phyloP scores from a whole-genome alignment of 1,140 invertebrate genomes.

The Bombus haemorrhoidalis region DNA sequence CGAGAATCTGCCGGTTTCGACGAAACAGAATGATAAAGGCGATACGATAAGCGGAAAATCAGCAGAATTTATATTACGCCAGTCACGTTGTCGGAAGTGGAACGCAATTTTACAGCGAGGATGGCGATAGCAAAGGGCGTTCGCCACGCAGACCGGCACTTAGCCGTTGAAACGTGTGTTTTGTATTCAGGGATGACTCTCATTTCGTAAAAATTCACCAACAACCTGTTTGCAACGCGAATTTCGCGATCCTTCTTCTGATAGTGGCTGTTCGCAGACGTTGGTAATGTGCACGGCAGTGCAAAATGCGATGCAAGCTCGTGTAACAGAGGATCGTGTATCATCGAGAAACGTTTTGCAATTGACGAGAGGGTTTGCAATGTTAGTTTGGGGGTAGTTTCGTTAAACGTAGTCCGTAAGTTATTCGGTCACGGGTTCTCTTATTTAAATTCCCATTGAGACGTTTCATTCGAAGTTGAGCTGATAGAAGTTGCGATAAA shows the following conservation, averaged over 20 bases:
- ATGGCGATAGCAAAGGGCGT: not conserved
- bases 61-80: not conserved
- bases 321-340: not conserved
- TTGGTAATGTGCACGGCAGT: no score
- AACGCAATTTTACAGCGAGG: constrained; percentile 8
- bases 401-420: no score
- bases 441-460: not conserved
- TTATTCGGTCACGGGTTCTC: no score
- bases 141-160: not conserved
- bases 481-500: no score
- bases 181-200: not conserved
- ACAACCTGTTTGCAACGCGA: not conserved
- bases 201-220: not conserved
- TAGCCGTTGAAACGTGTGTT: not conserved
- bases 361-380: not conserved
- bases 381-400: no score
- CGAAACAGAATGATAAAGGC: not conserved
- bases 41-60: constrained; percentile 26
- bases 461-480: not conserved
- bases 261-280: not conserved
- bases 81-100: not conserved
- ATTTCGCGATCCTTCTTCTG: not conserved
- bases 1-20: not conserved
- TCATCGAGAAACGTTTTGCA: not conserved
- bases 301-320: not conserved